Conservation (phyloP, 2,113 vertebrate species). For the Protobothrops flavoviridis region DNA sequence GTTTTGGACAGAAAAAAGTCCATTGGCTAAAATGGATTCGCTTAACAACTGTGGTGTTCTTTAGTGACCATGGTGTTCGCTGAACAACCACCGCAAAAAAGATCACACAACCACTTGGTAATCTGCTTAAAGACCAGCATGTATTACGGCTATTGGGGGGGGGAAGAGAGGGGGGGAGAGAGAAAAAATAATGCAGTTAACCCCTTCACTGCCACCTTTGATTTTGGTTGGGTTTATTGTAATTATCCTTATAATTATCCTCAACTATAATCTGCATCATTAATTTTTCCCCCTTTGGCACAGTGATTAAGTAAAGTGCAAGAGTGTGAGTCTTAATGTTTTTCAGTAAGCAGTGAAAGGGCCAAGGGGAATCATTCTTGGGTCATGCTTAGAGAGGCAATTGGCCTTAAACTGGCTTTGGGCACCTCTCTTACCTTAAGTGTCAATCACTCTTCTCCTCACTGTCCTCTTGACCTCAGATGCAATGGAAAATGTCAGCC, state of each 20-base stretch:
- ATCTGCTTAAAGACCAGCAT: background rate
- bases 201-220: background rate
- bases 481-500: background rate
- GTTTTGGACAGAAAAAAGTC: too few relatives aligned
- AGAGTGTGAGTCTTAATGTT: background rate
- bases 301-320: background rate
- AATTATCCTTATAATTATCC: background rate
- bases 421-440: background rate
- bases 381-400: background rate
- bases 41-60: background rate
- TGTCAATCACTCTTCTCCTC: background rate
- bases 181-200: background rate
- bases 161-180: fast-evolving
- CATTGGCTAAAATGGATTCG: background rate
- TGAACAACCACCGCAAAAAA: background rate
- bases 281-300: background rate
- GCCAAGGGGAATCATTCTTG: background rate
- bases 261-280: background rate
- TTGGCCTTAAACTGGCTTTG: background rate
- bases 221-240: background rate
- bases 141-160: background rate
- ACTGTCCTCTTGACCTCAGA: background rate
- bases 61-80: background rate
- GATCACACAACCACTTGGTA: background rate
- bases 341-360: background rate